phyloP scores from a whole-genome alignment of 2,888 invertebrate species.

The Hemithea aestivaria region DNA sequence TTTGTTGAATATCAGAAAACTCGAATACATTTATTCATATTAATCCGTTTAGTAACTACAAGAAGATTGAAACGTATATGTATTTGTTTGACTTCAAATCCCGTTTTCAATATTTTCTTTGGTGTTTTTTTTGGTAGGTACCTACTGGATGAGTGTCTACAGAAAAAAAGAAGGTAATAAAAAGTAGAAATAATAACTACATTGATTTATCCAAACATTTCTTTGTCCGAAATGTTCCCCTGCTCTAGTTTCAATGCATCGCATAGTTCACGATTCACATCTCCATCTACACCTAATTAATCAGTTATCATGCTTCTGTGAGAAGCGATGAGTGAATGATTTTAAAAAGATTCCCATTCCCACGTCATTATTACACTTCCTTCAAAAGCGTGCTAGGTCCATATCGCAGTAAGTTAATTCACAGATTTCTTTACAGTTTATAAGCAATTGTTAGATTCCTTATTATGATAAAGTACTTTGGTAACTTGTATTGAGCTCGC shows the following conservation, averaged over 20 bases:
- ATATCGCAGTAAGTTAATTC: background rate
- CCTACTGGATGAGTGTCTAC: no score
- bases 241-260: background rate
- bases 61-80: no score
- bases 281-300: conserved; percentile 15
- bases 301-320: conserved; percentile 18
- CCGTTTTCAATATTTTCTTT: no score
- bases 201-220: no score
- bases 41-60: no score
- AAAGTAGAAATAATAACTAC: no score
- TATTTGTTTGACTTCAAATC: no score
- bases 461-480: conserved; percentile 3
- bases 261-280: conserved; percentile 2
- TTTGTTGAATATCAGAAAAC: no score
- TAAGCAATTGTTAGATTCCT: background rate
- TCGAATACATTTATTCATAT: no score
- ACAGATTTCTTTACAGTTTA: background rate
- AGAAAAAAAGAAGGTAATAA: no score
- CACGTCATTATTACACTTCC: conserved; percentile 30
- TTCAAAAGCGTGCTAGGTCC: background rate
- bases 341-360: conserved; percentile 35
- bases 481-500: background rate
- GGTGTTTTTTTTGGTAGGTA: no score
- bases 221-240: no score
- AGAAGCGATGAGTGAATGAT: conserved; percentile 21